Evolutionary conservation across 1,140 invertebrate genomes (phyloP).

Genomic region (Archivesica marissinica): DNA sequence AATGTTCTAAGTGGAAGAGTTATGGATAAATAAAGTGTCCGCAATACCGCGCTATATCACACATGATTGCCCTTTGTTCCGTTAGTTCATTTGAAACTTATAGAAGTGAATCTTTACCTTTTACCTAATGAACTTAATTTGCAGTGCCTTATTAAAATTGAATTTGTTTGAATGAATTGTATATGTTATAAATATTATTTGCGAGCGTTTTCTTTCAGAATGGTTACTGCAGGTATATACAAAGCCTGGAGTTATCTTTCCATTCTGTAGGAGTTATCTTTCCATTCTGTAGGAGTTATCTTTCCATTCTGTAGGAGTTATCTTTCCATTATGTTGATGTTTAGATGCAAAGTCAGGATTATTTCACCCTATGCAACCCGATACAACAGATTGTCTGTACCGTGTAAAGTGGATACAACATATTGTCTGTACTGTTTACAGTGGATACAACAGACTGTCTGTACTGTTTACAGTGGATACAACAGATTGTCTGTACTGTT

Average conservation of each 20-base stretch:
- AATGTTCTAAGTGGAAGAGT: too few species aligned
- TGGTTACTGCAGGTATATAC: background rate
- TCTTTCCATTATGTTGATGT: background rate
- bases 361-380: too few species aligned
- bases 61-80: slow-evolving; percentile 27
- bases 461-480: too few species aligned
- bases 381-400: too few species aligned
- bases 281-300: background rate
- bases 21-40: too few species aligned
- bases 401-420: too few species aligned
- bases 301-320: background rate
- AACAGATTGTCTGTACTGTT: too few species aligned
- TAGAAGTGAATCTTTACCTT: slow-evolving; percentile 37
- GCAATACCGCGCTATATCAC: too few species aligned
- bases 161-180: slow-evolving; percentile 31
- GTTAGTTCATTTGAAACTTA: slow-evolving; percentile 3
- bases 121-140: slow-evolving; percentile 32
- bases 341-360: slow-evolving; percentile 9
- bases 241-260: background rate
- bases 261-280: background rate
- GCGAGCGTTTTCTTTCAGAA: slow-evolving; percentile 26
- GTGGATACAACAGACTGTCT: too few species aligned
- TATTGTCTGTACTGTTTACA: too few species aligned
- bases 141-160: slow-evolving; percentile 25
- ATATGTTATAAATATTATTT: slow-evolving; percentile 4